Base-by-base conservation (phyloP, 2,113 vertebrate genomes). In the Aegotheles bennettii region DNA sequence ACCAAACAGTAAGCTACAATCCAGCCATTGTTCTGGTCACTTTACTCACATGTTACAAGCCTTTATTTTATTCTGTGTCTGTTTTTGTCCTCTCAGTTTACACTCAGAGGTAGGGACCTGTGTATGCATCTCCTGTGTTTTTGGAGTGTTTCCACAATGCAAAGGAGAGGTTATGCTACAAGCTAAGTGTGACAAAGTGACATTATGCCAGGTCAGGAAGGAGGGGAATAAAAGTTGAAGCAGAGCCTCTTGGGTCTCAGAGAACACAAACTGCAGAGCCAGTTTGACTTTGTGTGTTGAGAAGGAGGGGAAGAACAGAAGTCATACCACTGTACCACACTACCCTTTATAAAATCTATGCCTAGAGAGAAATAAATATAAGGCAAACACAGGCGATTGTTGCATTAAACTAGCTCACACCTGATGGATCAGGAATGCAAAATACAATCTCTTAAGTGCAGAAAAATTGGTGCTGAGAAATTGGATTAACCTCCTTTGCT, bases 31-130 rank as follows among this genome's bases (percentile, higher is more conserved):
- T 96, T 90, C 85, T 86, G 76, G 88, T 95, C 95, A 96, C 90
- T 97, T 96, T 94, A 93, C 90, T 96, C 92, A 84, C 86, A 87
- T 89, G 88, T 96, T 94, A 87, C 80, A 84, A 48, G 76, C 76
- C 61, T 94, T 94, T 90, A 92, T 93, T 94, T 93, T 92, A 48
- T 60, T 93, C 85, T 90, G 43, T 70, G 71, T 71, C 92, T 94
- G 73, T 11, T 96, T 96, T 96, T 96, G 92, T 90, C 87, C 69
- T 91, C 95, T 96, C 91, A 65, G 69, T 95, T 97, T 96, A 94
- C 90, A 86, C 85, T 96, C 28, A 80, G 68, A 86, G 51, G 88
- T 90, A 92, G 88, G 50, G 60, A 86, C 75, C 60, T 81, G 53
- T 16, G 33, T 68, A 59, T 63, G 83, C 56, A 57, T 89, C 92